Evolutionary conservation across 2,797 vertebrate species (phyloP).

Genomic region (Rhinatrema bivittatum): DNA sequence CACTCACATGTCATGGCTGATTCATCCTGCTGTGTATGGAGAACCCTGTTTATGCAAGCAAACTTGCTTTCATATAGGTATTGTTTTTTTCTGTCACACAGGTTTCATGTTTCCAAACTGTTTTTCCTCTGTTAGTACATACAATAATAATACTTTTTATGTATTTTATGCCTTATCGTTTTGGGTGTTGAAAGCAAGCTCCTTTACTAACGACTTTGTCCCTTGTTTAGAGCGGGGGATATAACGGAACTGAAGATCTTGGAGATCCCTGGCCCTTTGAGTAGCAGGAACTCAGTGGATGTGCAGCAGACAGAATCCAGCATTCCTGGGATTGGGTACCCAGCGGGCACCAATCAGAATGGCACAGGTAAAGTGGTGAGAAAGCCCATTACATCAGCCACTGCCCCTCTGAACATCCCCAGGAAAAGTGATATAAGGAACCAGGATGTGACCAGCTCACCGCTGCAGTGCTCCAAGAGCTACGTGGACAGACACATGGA

Average conservation of each 20-base stretch:
- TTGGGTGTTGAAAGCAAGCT: no score
- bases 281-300: constrained; percentile 43
- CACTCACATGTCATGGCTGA: no score
- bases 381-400: constrained; percentile 47
- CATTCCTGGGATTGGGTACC: constrained; percentile 32
- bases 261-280: constrained; percentile 66
- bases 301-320: constrained; percentile 41
- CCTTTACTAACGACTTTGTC: no score
- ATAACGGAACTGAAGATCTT: constrained; percentile 94
- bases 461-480: constrained; percentile 83
- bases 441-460: constrained; percentile 55
- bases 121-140: no score
- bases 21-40: no score
- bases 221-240: constrained; percentile 90
- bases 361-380: constrained; percentile 48
- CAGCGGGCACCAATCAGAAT: constrained; percentile 50
- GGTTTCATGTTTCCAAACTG: no score
- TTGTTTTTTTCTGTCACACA: no score
- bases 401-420: constrained; percentile 72
- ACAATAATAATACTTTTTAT: no score
- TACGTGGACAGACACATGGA: constrained; percentile 82
- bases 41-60: no score
- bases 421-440: constrained; percentile 60
- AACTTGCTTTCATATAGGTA: no score
- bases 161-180: no score